Evolutionary conservation across 2,888 invertebrate species (phyloP), one percentile per base, ranked within the genome.

Genomic region (Drosophila anceps): DNA sequence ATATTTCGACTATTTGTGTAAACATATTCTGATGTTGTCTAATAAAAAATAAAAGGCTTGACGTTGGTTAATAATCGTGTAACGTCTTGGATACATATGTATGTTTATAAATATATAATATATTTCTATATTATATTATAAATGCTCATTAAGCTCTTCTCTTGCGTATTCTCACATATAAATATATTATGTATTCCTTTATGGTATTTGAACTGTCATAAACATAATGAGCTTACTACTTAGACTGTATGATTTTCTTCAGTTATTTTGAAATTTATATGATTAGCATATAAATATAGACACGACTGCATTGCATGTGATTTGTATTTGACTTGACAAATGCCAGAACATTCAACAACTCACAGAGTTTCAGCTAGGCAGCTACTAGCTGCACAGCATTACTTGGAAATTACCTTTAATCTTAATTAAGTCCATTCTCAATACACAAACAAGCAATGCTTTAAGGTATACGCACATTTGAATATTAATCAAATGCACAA

Each of bases 1-100:
- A 44, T 50, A 50, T 29, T 46, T 20, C 10, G 27, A 48, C 48
- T 35, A 27, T 65, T 37, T 55, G 31, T 31, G 39, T 35, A 53
- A 44, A 27, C 35, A 53, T 43, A 44, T 20, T 15, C 12, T 13
- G 27, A 27, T 12, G 29, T 44, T 20, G 35, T 27, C 18, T 4
- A 33, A 62, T 18, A 18, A 41, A 50, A 31, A 39, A 18, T n/a
- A n/a, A 7, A 29, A 48, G 5, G 3, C n/a, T n/a, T 46, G 4
- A 9, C 27, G n/a, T 9, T 4, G 9, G 2, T 12, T 29, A 5
- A 44, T 24, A 44, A 24, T 24, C 12, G 35, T 24, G 2, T 39
- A 41, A 15, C 9, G 8, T 35, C 15, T 10, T 31, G 1, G 5
- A 41, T 9, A 9, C 9, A 18, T 41, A n/a, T 33, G 7, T 33